These are phyloP conservation scores for Heliothis peltigera DNA, from an alignment of 2,888 invertebrate genomes.

Conservation along the genomic window DNA sequence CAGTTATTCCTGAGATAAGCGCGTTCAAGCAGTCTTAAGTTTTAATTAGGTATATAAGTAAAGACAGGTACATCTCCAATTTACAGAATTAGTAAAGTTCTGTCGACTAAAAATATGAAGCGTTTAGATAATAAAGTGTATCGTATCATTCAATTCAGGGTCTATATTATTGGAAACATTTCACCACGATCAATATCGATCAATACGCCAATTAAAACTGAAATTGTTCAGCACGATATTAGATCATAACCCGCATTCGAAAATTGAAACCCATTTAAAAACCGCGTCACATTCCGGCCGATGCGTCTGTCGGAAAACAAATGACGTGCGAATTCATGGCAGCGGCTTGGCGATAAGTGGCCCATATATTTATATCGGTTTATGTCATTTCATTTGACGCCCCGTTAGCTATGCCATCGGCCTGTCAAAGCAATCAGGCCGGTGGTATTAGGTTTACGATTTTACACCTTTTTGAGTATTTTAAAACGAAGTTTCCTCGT, in stretches of 20 bases:
- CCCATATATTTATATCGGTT: constrained; percentile 54
- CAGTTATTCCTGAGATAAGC: too few species aligned
- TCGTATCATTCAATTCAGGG: too few species aligned
- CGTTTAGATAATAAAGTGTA: too few species aligned
- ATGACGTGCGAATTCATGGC: constrained; percentile 56
- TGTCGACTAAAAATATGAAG: too few species aligned
- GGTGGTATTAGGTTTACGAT: constrained; percentile 53
- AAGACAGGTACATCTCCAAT: too few species aligned
- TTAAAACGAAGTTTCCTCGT: background rate
- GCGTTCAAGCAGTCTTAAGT: too few species aligned
- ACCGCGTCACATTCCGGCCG: constrained; percentile 24
- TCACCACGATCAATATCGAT: too few species aligned
- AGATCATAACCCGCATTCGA: background rate
- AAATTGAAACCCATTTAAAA: constrained; percentile 12
- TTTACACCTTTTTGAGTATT: constrained; percentile 28
- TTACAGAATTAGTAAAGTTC: too few species aligned
- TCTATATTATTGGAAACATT: too few species aligned
- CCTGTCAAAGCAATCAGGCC: constrained; percentile 39
- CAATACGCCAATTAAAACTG: too few species aligned
- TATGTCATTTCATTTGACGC: constrained; percentile 57
- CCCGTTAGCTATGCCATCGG: constrained; percentile 40
- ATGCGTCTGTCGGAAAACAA: constrained; percentile 45
- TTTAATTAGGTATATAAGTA: too few species aligned
- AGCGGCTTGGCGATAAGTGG: constrained; percentile 50
- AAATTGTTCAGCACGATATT: background rate